Evolutionary conservation across 2,888 invertebrate species (phyloP), one percentile per base, ranked within the genome.

Genomic region (Disparrhopalites patrizii): DNA sequence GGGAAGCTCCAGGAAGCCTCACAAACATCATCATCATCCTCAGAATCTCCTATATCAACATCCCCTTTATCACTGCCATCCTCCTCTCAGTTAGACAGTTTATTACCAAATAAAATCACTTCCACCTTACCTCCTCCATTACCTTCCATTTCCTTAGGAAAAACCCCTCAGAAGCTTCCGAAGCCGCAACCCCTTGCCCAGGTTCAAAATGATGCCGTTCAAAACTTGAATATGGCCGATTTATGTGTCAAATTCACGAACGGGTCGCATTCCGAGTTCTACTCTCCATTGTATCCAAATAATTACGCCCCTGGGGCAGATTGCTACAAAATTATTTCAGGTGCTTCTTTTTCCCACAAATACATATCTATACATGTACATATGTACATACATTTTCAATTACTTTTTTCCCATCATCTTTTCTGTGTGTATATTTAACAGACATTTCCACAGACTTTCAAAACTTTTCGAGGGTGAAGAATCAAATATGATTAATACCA

Each of bases 241-340:
- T 25, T 51, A 10, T 68, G 68, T 55, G 38, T 40, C 60, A 66
- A 61, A 38, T 70, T 70, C 28, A 70, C 68, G 4, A 67, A 67
- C 56, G 67, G 67, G 23, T 61, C 65, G 31, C 54, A 60, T 38
- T 81, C 81, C 73, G 86, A 86, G 76, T 85, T 89, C 77, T 86
- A 84, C 77, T 87, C 87, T 73, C 89, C 89, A 0, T 84, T 85
- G 71, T 87, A 85, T 79, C 88, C 88, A 10, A 81, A 81, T 60
- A 79, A 82, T 65, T 89, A 89, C 79, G 86, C 87, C 8, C 85
- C 85, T 76, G 82, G 84, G 73, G 84, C 85, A 31, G 84, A 87
- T 75, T 89, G 89, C 78, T 83, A 85, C 65, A 82, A 83, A 67
- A 81, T 86, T 23, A 81, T 89, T 67, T 82, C 83, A 81, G 89